phyloP scores from a whole-genome alignment of 1,140 invertebrate species.

The Physella acuta region DNA sequence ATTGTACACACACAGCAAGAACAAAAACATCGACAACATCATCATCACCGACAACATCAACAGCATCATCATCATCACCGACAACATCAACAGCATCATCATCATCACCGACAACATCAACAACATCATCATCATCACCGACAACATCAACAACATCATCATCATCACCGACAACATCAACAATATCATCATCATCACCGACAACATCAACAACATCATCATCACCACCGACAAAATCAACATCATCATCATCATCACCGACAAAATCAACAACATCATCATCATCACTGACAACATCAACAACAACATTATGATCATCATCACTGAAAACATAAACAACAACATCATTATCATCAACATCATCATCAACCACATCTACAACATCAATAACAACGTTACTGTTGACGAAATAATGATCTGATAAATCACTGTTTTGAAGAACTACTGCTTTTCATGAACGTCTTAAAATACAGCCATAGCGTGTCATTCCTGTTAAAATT shows the following conservation, averaged over 20 bases:
- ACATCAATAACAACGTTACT: background rate
- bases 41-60: background rate
- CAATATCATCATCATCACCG: background rate
- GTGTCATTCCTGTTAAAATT: no score
- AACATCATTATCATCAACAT: background rate
- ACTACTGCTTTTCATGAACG: no score
- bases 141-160: background rate
- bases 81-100: background rate
- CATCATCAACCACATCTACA: background rate
- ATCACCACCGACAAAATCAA: background rate
- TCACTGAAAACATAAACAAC: background rate
- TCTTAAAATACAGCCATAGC: no score
- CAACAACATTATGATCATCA: background rate
- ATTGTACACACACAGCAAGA: no score
- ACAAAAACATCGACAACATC: background rate
- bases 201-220: background rate
- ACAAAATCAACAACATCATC: background rate
- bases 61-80: background rate
- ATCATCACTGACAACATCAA: background rate
- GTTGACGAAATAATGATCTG: no score
- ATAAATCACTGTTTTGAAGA: no score
- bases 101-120: background rate
- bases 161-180: background rate
- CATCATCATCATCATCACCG: background rate
- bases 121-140: background rate